Conservation (phyloP, 2,113 vertebrate species). For the Ahaetulla prasina region DNA sequence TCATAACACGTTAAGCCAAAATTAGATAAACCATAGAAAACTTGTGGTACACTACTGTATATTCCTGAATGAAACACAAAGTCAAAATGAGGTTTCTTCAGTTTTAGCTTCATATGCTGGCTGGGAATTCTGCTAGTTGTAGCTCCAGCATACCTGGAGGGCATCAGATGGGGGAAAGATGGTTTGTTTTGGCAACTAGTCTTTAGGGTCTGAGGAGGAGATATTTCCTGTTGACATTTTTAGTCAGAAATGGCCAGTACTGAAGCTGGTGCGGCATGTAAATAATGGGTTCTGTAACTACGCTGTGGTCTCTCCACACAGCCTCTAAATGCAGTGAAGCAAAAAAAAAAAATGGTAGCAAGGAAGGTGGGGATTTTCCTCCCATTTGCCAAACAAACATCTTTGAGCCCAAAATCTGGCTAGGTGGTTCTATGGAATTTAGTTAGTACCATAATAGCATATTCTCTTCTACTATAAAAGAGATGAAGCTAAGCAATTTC, state of each 20-base stretch:
- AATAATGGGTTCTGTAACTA: not conserved
- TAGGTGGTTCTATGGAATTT: not conserved
- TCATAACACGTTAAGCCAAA: not conserved
- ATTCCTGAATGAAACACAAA: not conserved
- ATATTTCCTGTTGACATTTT: not conserved
- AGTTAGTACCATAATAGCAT: not conserved
- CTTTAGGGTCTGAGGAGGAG: not conserved
- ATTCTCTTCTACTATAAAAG: not conserved
- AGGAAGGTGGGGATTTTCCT: not conserved
- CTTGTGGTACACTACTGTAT: not conserved
- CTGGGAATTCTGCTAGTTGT: not conserved
- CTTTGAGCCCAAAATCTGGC: not conserved
- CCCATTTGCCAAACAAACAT: not conserved
- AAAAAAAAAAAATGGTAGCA: not conserved
- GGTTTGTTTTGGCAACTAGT: not conserved
- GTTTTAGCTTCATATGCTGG: not conserved
- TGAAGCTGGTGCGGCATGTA: not conserved
- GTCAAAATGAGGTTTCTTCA: not conserved
- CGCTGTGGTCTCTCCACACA: not conserved
- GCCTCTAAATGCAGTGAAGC: not conserved
- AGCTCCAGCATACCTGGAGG: not conserved
- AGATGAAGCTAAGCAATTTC: not conserved
- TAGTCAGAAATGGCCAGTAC: not conserved
- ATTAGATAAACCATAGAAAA: not conserved
- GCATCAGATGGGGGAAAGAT: not conserved